Base-by-base conservation (phyloP, 2,888 invertebrate species). In the Thereva unica region DNA sequence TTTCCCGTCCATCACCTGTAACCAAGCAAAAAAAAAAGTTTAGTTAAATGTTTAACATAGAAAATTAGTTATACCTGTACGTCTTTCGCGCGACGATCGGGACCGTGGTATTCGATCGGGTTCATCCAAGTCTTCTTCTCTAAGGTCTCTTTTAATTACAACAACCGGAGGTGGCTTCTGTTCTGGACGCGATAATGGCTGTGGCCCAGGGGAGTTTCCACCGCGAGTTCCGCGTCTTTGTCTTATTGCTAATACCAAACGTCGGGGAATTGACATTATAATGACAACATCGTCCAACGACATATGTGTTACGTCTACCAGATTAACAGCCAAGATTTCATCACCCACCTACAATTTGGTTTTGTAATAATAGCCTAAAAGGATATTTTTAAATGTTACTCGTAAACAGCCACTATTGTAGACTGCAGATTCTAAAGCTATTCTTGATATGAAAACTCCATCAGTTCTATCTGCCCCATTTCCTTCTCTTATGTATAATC, bases 271-370 rank as follows among this genome's bases (percentile, higher is more conserved):
- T 77, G 97, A 97, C 95, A 99, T 97, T 76, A 98, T 95, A 77
- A 98, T 95, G 73, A 99, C 99, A 71, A 99, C 99, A 82, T 99
- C 99, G 82, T 99, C 98, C 76, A 99, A 84, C 73, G 95, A 95
- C 97, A 98, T 98, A 76, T 93, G 89, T 71, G 95, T 92, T 73
- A 99, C 98, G 80, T 97, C 97, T 72, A 99, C 98, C 77, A 97
- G 85, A 83, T 99, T 99, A 67, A 99, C 97, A 44, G 97, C 96
- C 74, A 99, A 84, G 77, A 99, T 97, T 85, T 99, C 98, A 82
- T 99, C 98, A 53, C 97, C 97, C 59, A 98, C 97, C 86, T 91
- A 38, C 40, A 64, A 38, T 1, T 49, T 23, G 35, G 3, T 9
- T 23, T 34, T 53, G 34, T 35, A 38, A 49, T 35, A 38, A 23